Evolutionary conservation across 1,140 invertebrate species (phyloP), one percentile per base, ranked within the genome.

Genomic region (Cotesia vestalis): DNA sequence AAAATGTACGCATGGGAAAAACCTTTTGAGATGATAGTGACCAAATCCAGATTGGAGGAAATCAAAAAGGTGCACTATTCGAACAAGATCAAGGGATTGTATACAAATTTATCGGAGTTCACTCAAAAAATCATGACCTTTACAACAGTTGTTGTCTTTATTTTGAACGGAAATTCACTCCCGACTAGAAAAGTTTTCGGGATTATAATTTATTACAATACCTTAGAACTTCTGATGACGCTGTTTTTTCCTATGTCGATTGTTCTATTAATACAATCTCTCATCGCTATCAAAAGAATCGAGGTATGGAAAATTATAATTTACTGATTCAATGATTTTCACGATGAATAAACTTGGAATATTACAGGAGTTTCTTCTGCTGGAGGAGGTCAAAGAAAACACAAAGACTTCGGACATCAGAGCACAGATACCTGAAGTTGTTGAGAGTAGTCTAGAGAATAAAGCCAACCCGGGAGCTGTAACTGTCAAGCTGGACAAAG

Each of bases 181-280:
- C 92, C 90, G 0, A 91, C 94, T 0, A 90, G 93, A 68, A 89
- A 90, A 53, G 89, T 89, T 70, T 90, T 81, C 46, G 74, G 79
- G 0, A 87, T 93, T 17, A 89, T 92, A 17, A 90, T 91, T 59
- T 92, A 92, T 78, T 92, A 92, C 74, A 92, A 92, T 75, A 89
- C 91, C 11, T 73, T 92, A 12, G 88, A 90, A 78, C 76, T 90
- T 34, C 87, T 89, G 1, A 85, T 91, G 11, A 92, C 92, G 0
- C 88, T 95, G 38, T 90, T 91, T 72, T 90, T 95, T 78, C 94
- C 94, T 0, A 82, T 92, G 66, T 92, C 91, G 0, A 88, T 96
- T 0, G 90, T 92, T 4, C 87, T 88, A 64, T 78, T 89, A 0
- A 90, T 90, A 0, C 93, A 94, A 79, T 85, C 90, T 34, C 78